Percentiles rank a stretch among this genome's conserved stretches.
These are phyloP conservation scores for Bombyx mandarina DNA, from an alignment of 1,140 invertebrate genomes.

Conservation along the genomic window DNA sequence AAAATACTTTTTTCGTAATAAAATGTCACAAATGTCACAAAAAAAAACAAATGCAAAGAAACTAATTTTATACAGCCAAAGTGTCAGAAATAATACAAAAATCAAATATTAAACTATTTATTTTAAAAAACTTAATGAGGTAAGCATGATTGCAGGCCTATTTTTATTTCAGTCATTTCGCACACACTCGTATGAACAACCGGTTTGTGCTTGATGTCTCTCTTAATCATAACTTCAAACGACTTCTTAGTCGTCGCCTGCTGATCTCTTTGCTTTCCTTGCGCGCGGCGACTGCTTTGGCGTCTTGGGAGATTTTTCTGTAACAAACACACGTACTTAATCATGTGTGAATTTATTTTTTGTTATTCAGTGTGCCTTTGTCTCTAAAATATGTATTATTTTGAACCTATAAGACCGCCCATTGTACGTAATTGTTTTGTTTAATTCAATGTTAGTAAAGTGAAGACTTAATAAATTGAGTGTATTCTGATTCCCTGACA, in stretches of 20 bases:
- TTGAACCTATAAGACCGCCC: no score
- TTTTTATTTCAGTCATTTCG: constrained; percentile 41
- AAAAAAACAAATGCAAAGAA: background rate
- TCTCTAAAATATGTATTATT: no score
- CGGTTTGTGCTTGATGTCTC: constrained; percentile 16
- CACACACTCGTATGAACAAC: background rate
- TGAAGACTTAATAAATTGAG: no score
- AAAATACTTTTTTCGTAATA: constrained; percentile 1
- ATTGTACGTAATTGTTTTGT: no score
- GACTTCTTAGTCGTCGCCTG: constrained; percentile 72
- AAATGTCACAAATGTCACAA: background rate
- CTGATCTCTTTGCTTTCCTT: constrained; percentile 79
- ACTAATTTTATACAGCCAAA: background rate
- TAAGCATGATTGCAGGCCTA: constrained; percentile 16
- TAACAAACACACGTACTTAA: constrained; percentile 29
- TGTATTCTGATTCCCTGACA: no score
- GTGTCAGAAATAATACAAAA: background rate
- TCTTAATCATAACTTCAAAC: constrained; percentile 19
- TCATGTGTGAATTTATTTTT: no score
- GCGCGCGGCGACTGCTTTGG: constrained; percentile 78
- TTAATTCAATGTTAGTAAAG: no score
- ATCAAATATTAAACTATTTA: background rate
- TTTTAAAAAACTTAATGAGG: background rate
- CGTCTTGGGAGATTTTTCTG: constrained; percentile 76
- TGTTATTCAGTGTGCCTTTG: no score